A percentile compares a stretch with the other conserved stretches of the same genome.
These are phyloP conservation scores for Chouioia cunea DNA, from an alignment of 2,888 invertebrate genomes.

Conservation along the genomic window DNA sequence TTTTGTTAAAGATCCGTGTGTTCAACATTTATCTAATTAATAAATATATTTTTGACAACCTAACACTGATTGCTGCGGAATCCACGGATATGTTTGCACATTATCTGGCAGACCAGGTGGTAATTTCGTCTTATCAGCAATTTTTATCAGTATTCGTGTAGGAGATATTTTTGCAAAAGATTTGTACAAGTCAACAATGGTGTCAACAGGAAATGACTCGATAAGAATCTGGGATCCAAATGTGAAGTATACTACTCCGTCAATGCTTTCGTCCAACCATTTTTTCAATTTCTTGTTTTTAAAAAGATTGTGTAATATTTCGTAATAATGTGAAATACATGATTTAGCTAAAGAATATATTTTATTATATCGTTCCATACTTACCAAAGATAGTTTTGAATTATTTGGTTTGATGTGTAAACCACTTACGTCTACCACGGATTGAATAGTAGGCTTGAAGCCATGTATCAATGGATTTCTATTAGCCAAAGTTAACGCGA, in stretches of 20 bases:
- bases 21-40: not conserved
- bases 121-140: slow-evolving; percentile 43
- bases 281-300: slow-evolving; percentile 50
- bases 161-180: slow-evolving; percentile 54
- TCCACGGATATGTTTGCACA: slow-evolving; percentile 38
- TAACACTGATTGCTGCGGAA: not conserved
- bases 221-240: slow-evolving; percentile 56
- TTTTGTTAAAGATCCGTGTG: no score
- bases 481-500: slow-evolving; percentile 68
- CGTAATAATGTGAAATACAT: no score
- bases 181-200: slow-evolving; percentile 45
- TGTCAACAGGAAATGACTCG: slow-evolving; percentile 52
- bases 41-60: not conserved
- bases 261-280: slow-evolving; percentile 54
- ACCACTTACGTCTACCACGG: slow-evolving; percentile 70
- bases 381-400: not conserved
- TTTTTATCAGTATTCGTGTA: slow-evolving; percentile 54
- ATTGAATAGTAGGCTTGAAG: slow-evolving; percentile 67
- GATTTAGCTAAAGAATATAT: no score
- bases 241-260: slow-evolving; percentile 57
- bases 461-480: slow-evolving; percentile 69
- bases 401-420: slow-evolving; percentile 67
- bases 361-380: not conserved
- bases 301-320: no score
- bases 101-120: slow-evolving; percentile 55